phyloP scores from a whole-genome alignment of 2,888 invertebrate genomes.

The Adelphocoris suturalis region DNA sequence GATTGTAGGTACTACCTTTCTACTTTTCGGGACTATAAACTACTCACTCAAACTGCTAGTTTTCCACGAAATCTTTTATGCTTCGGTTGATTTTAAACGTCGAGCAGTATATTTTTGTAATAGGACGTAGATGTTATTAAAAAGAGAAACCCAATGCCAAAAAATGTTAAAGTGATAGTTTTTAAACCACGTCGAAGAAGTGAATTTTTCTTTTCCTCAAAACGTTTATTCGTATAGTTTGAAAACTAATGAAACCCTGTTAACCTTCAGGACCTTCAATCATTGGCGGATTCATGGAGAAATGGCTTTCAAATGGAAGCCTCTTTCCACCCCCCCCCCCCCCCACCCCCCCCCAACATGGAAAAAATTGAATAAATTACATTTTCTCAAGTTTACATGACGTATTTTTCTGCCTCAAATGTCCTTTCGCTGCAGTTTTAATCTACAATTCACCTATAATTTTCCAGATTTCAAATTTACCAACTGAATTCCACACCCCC shows the following conservation, averaged over 20 bases:
- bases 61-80: background rate
- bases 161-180: conserved; percentile 62
- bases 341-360: too few species aligned
- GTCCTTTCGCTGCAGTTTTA: too few species aligned
- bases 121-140: conserved; percentile 54
- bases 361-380: too few species aligned
- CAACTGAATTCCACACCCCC: too few species aligned
- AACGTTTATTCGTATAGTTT: conserved; percentile 25
- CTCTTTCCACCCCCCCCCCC: too few species aligned
- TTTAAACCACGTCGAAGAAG: conserved; percentile 43
- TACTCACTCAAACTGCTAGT: background rate
- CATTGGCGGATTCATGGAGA: too few species aligned
- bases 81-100: conserved; percentile 31
- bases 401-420: too few species aligned
- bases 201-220: conserved; percentile 20
- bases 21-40: background rate
- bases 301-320: too few species aligned
- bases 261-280: too few species aligned
- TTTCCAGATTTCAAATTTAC: too few species aligned
- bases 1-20: background rate
- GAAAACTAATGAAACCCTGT: background rate
- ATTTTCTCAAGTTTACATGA: too few species aligned
- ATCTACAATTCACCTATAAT: too few species aligned
- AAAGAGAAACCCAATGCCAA: conserved; percentile 27
- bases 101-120: conserved; percentile 62